Base-by-base conservation (phyloP, 2,888 invertebrate species). In the Pristionchus maxplancki region DNA sequence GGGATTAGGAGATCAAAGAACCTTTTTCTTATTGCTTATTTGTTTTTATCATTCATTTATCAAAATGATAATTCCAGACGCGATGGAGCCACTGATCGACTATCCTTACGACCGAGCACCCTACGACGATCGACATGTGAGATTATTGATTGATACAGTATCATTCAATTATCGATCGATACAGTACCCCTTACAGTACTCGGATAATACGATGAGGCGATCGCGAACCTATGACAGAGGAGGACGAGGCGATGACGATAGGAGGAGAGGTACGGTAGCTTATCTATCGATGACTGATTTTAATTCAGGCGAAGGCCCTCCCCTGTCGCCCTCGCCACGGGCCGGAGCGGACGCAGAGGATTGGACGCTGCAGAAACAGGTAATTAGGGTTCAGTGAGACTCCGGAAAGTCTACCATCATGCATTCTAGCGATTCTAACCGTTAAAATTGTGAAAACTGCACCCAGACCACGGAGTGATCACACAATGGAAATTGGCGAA, bases 361-460 rank as follows among this genome's bases (percentile, higher is more conserved):
- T 74, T 92, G 93, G 92, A 91, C 90, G 15, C 84, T 89, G 44
- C 91, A 87, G 89, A 91, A 88, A 87, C 90, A 90, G 90, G 88
- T 89, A 81, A 44, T 88, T n/a, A n/a, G n/a, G n/a, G n/a, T n/a
- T n/a, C n/a, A n/a, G n/a, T n/a, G n/a, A n/a, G n/a, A n/a, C n/a
- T n/a, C n/a, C n/a, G n/a, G n/a, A n/a, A n/a, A n/a, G n/a, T n/a
- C n/a, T n/a, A n/a, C n/a, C n/a, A n/a, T n/a, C n/a, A n/a, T n/a
- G n/a, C n/a, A n/a, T n/a, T n/a, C n/a, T n/a, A n/a, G n/a, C n/a
- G n/a, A n/a, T n/a, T n/a, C n/a, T n/a, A n/a, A n/a, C n/a, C n/a
- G n/a, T n/a, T n/a, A n/a, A n/a, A n/a, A n/a, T n/a, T n/a, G n/a
- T n/a, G n/a, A n/a, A n/a, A n/a, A n/a, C n/a, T n/a, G n/a, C n/a